These are phyloP conservation scores for Melanotaenia pygmaea DNA, from an alignment of 2,797 vertebrate genomes.

Conservation along the genomic window DNA sequence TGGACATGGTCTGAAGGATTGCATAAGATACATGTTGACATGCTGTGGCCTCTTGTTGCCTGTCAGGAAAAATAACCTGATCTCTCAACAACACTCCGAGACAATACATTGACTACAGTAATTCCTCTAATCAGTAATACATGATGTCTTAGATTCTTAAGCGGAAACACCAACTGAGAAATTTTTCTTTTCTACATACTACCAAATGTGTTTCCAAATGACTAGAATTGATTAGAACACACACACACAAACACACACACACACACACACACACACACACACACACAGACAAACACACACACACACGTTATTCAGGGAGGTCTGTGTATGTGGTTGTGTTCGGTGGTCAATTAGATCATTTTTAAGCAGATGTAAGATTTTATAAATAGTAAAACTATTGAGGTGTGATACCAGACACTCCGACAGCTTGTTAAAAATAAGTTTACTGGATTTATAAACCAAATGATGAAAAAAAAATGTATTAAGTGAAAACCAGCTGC, in stretches of 20 bases:
- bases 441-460: neutral
- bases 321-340: no score
- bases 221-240: no score
- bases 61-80: constrained; percentile 10
- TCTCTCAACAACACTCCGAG: neutral
- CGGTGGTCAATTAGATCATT: no score
- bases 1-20: constrained; percentile 30
- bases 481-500: no score
- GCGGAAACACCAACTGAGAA: no score
- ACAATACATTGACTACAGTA: neutral
- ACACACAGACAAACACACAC: no score
- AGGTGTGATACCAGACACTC: neutral
- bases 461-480: neutral
- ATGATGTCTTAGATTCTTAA: no score
- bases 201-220: no score
- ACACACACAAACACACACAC: no score
- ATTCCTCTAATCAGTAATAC: no score
- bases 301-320: no score
- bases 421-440: neutral
- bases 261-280: no score
- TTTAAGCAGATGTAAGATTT: neutral
- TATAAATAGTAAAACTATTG: neutral
- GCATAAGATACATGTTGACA: constrained; percentile 16
- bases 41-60: neutral
- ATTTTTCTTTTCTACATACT: neutral